Conservation (phyloP, 2,888 invertebrate species). For the Cerceris ruficornis region DNA sequence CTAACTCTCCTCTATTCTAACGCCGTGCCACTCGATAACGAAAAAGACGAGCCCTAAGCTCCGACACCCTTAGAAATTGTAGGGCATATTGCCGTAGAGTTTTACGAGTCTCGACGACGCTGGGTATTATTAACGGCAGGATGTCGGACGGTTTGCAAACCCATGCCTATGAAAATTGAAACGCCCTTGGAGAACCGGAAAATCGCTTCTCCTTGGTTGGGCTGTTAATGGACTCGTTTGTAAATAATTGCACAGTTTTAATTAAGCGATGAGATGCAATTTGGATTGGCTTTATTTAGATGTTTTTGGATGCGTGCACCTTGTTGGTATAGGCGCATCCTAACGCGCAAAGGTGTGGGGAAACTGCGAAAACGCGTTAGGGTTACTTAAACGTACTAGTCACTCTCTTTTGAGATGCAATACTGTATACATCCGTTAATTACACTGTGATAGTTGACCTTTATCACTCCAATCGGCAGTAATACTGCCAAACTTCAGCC, state of each 20-base stretch:
- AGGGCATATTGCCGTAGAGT: slow-evolving; percentile 75
- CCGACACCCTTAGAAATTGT: slow-evolving; percentile 67
- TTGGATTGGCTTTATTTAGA: no score
- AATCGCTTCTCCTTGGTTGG: background rate
- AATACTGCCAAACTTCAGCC: no score
- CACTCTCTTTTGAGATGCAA: no score
- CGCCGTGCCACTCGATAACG: slow-evolving; percentile 20
- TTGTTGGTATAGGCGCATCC: no score
- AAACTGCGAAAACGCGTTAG: no score
- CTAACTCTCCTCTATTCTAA: slow-evolving; percentile 71
- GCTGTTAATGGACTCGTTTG: background rate
- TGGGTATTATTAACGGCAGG: slow-evolving; percentile 72
- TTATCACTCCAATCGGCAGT: no score
- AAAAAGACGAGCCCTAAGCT: slow-evolving; percentile 24
- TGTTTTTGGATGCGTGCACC: no score
- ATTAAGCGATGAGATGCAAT: no score
- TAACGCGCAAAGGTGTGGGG: no score
- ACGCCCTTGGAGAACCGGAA: slow-evolving; percentile 15
- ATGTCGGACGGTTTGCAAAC: slow-evolving; percentile 52
- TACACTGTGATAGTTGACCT: no score
- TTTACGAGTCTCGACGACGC: slow-evolving; percentile 48
- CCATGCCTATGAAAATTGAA: slow-evolving; percentile 48
- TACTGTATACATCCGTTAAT: no score
- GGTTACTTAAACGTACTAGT: no score
- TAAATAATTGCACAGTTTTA: background rate